Evolutionary conservation across 2,113 vertebrate species (phyloP), one percentile per base, ranked within the genome.

Genomic region (Ophthalmolycus amberensis): DNA sequence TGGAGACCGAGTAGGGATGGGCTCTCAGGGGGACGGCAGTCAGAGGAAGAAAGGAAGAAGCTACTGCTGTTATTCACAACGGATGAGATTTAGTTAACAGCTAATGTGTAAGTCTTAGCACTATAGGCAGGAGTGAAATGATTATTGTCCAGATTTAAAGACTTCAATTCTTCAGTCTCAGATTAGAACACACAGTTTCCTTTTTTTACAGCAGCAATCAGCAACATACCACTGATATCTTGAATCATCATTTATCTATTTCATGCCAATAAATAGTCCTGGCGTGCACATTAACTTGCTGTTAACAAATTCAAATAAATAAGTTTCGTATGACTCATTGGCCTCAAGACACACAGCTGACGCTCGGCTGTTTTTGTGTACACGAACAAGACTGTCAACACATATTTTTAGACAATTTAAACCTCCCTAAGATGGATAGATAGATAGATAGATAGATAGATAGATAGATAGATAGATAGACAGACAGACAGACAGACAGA

Each of bases 1-100:
- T 63, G 60, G 89, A 89, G 91, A 88, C 77, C 1, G 82, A 65
- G 70, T 63, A 79, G 82, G 84, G 80, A 71, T 75, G 62, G 85
- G 60, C 74, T 88, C 88, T 90, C 86, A 44, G 71, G 14, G 80
- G 85, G 87, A 48, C 42, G 80, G 63, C 5, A 58, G 50, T 32
- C 11, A 14, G 58, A 79, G 73, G 66, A 79, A n/a, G 52, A 54
- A 78, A 79, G 71, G 70, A 79, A 50, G 70, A 79, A 50, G 54
- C 44, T 50, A 50, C 79, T 82, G 83, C 44, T 75, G 66, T 71
- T 71, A 68, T 63, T 81, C 65, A 77, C 46, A 79, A 64, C 56
- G 65, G 80, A 75, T 80, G 77, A 66, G 62, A 75, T 82, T 85
- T 27, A 83, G n/a, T 54, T 65, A 34, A 75, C 37, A 65, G 40